Evolutionary conservation across 2,113 vertebrate species (phyloP).

Genomic region (Thunnus thynnus): DNA sequence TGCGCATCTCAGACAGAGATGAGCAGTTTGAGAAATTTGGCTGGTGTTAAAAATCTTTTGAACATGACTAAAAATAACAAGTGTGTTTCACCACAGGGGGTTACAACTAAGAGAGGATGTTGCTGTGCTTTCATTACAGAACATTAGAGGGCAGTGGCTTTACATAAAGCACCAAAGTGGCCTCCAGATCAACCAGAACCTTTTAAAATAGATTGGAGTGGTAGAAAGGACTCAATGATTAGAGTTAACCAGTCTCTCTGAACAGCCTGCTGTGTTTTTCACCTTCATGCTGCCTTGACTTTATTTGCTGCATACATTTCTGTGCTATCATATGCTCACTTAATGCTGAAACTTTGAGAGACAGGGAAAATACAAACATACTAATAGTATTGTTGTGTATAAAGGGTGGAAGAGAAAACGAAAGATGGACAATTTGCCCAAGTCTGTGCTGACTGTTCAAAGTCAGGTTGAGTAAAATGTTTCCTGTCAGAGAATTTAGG

Average conservation of each 20-base stretch:
- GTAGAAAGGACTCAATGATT: constrained; percentile 17
- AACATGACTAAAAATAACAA: constrained; percentile 69
- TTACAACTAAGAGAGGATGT: constrained; percentile 25
- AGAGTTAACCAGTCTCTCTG: constrained; percentile 38
- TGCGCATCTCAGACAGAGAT: constrained; percentile 41
- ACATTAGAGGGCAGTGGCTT: constrained; percentile 80
- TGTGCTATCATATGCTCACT: constrained; percentile 14
- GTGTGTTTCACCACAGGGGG: constrained; percentile 55
- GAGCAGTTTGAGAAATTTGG: constrained; percentile 50
- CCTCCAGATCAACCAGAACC: constrained; percentile 37
- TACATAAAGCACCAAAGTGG: constrained; percentile 34
- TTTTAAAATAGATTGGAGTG: constrained; percentile 20
- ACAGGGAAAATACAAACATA: constrained; percentile 1
- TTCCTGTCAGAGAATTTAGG: constrained; percentile 47
- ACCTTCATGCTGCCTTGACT: constrained; percentile 33
- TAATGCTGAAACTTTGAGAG: constrained; percentile 5
- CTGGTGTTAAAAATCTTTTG: constrained; percentile 45
- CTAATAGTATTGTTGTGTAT: not conserved
- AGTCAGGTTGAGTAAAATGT: constrained; percentile 51
- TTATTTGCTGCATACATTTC: constrained; percentile 23
- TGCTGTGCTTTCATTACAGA: constrained; percentile 54
- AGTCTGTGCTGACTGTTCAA: constrained; percentile 34
- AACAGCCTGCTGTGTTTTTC: constrained; percentile 19
- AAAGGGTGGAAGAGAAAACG: not conserved
- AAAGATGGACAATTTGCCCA: constrained; percentile 29